phyloP scores from a whole-genome alignment of 2,113 vertebrate genomes.

The Sorex araneus region DNA sequence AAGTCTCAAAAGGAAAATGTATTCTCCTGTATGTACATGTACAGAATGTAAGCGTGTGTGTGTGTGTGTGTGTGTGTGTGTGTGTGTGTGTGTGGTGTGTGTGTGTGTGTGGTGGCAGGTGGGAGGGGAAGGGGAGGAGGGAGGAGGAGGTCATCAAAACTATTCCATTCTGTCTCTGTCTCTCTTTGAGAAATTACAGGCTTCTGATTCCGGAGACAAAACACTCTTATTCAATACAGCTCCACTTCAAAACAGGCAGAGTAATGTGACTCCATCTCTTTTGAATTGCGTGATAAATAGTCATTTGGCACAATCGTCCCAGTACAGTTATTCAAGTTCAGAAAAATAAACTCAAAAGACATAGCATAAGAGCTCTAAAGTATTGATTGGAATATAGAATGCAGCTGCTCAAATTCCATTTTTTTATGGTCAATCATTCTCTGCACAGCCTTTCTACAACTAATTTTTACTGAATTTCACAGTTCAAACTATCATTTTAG shows the following conservation, averaged over 20 bases:
- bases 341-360: slow-evolving; percentile 67
- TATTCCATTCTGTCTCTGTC: neutral
- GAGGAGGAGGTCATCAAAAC: neutral
- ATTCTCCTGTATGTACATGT: too few species aligned
- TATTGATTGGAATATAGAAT: slow-evolving; percentile 63
- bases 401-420: slow-evolving; percentile 54
- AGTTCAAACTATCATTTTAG: slow-evolving; percentile 14
- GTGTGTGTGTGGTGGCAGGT: too few species aligned
- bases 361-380: slow-evolving; percentile 74
- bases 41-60: too few species aligned
- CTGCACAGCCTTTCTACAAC: slow-evolving; percentile 44
- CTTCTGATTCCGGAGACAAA: slow-evolving; percentile 8
- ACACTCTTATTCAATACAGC: slow-evolving; percentile 3
- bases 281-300: slow-evolving; percentile 78
- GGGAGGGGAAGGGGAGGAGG: too few species aligned
- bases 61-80: too few species aligned
- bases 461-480: slow-evolving; percentile 57
- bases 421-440: slow-evolving; percentile 36
- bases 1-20: slow-evolving; percentile 25
- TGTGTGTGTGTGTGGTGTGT: too few species aligned
- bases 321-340: slow-evolving; percentile 73
- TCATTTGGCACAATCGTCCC: slow-evolving; percentile 73
- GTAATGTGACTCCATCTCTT: slow-evolving; percentile 72
- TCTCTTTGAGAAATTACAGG: slow-evolving; percentile 52
- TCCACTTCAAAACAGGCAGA: slow-evolving; percentile 66